Evolutionary conservation across 2,797 vertebrate genomes (phyloP), one percentile per base, ranked within the genome.

Genomic region (Enteromius thamalakanensis): DNA sequence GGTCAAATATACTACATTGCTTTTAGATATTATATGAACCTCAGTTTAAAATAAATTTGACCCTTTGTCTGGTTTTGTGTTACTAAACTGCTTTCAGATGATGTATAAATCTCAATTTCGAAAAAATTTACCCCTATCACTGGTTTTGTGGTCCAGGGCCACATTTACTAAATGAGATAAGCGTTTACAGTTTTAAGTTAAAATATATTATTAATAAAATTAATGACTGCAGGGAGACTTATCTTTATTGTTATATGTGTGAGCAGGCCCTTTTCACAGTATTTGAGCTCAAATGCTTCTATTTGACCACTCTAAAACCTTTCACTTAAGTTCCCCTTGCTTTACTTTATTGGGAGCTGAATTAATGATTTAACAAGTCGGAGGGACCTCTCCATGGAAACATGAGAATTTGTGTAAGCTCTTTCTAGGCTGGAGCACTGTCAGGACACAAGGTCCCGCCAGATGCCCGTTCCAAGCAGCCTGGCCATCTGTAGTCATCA

Each of bases 401-500:
- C 76, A 77, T 71, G 80, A 86, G 80, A 34, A 77, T 84, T 71
- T 67, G 68, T 83, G 71, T 82, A 81, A 82, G 79, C 75, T 67
- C 47, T 53, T 67, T 72, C 26, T 71, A 80, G 84, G 76, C 82
- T 87, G 47, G 70, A 84, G 85, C 72, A 67, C 82, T 78, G 80
- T 87, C 47, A 85, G 85, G 87, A 89, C 84, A 81, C 65, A 51
- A 84, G 86, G 60, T 81, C 75, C 84, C 76, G 80, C 81, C 86
- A 87, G 81, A 80, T 49, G 34, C 67, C 79, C 51, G 37, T 65
- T 72, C 68, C 69, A 82, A 65, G 45, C 69, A 62, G 76, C 53
- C 29, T 69, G 72, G 82, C 85, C 87, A 87, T 88, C 86, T 88
- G 83, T 80, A 86, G 69, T 84, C 51, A 76, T 79, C 80, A 85